Base-by-base conservation (phyloP, 2,888 invertebrate genomes). In the Phasia obesa region DNA sequence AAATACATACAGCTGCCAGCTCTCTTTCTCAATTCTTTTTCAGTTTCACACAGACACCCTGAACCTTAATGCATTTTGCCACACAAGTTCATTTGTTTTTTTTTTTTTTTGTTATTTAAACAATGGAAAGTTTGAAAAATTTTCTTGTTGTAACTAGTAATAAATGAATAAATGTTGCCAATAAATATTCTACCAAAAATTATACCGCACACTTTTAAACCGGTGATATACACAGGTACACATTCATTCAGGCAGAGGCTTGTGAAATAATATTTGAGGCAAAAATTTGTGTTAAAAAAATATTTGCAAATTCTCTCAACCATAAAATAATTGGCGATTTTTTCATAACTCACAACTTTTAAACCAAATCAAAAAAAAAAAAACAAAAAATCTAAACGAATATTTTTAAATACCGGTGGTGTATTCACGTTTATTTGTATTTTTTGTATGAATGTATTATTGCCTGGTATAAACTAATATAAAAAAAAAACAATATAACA, bases 221-320 rank as follows among this genome's bases (percentile, higher is more conserved):
- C 35, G 1, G 11, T 9, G 35, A 35, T 11, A n/a, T 21, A 51
- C 15, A 25, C 31, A 44, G n/a, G 38, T 31, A 17, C 60, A 67
- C 17, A 64, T 2, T 21, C 42, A 25, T 47, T 64, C 38, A 38
- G 19, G n/a, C 76, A 53, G 62, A 67, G 62, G 27, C 42, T 60
- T 64, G 35, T 70, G 70, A 75, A 83, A 70, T 78, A 75, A 70
- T 69, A 70, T 69, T 74, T 82, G 69, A 59, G 62, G 69, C 27
- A 82, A 67, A n/a, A 47, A 53, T 64, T 57, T 78, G 62, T 57
- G 38, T 60, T 47, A 51, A 64, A 73, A 70, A 76, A 78, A 65
- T 78, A 75, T 83, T 83, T 78, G 78, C 59, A 83, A 83, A 75
- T 65, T 74, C 64, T 55, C 70, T 75, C 78, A 83, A 78, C 78